Conservation (phyloP, 2,113 vertebrate genomes). For the Setophaga kirtlandii region DNA sequence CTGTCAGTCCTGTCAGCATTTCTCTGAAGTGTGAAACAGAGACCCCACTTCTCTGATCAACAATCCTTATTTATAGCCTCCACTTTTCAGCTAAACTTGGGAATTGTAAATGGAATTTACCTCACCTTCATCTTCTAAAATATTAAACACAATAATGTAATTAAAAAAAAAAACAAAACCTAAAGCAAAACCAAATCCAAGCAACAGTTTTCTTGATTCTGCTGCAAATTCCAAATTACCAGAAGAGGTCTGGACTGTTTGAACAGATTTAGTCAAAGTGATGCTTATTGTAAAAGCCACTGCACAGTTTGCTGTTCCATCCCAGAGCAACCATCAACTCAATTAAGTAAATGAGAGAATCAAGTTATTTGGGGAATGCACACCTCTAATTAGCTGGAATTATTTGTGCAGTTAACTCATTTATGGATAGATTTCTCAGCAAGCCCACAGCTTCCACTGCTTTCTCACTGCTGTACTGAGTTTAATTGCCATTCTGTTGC, state of each 20-base stretch:
- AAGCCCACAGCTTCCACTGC: background rate
- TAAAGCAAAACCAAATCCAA: too few relatives aligned
- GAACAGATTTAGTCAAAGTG: background rate
- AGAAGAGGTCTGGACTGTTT: background rate
- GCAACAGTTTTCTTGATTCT: background rate
- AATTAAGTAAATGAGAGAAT: constrained; percentile 45
- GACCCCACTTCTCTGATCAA: background rate
- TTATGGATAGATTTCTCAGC: constrained; percentile 52
- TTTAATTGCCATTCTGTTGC: constrained; percentile 48
- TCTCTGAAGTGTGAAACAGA: background rate
- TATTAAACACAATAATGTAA: background rate
- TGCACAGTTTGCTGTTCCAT: background rate
- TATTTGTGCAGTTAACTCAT: constrained; percentile 56
- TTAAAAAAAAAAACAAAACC: background rate
- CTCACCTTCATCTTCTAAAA: background rate
- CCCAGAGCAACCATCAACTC: constrained; percentile 23
- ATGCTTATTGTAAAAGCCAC: background rate
- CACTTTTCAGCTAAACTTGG: background rate
- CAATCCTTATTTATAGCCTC: background rate
- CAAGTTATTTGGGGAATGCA: constrained; percentile 15
- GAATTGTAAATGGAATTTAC: background rate
- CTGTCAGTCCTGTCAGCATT: background rate
- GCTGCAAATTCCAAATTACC: background rate
- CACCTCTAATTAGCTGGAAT: constrained; percentile 56
- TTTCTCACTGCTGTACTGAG: background rate